Percentiles rank a stretch among this genome's conserved stretches.
phyloP scores from a whole-genome alignment of 1,140 invertebrate species.

The Platorchestia sp. region DNA sequence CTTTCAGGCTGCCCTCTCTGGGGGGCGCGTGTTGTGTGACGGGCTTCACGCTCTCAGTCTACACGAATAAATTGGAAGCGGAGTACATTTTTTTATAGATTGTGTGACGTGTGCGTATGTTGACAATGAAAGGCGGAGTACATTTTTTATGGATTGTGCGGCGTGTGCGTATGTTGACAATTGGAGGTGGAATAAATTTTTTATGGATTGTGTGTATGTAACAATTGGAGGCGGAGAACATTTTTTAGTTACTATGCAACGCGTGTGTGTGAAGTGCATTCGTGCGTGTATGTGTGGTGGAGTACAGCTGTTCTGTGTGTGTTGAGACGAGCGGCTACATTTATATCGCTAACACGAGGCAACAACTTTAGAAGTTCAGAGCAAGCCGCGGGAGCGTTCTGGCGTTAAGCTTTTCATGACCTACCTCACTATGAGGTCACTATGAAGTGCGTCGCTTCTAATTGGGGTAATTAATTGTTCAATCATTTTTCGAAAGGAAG shows the following conservation, averaged over 20 bases:
- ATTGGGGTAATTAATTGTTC: background rate
- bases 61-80: too few species aligned
- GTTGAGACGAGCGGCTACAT: background rate
- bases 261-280: background rate
- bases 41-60: background rate
- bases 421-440: background rate
- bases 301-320: background rate
- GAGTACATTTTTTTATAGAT: too few species aligned
- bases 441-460: background rate
- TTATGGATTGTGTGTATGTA: background rate
- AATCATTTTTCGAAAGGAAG: background rate
- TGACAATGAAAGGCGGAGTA: background rate
- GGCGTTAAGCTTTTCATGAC: too few species aligned
- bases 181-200: too few species aligned
- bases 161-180: background rate
- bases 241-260: background rate
- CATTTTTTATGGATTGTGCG: background rate
- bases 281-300: background rate
- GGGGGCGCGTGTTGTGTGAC: background rate
- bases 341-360: background rate
- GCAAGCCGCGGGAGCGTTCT: background rate
- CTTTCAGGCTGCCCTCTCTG: background rate
- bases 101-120: background rate
- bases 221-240: background rate
- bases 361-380: background rate